phyloP scores from a whole-genome alignment of 2,797 vertebrate species.

The Gymnothorax reevesii region DNA sequence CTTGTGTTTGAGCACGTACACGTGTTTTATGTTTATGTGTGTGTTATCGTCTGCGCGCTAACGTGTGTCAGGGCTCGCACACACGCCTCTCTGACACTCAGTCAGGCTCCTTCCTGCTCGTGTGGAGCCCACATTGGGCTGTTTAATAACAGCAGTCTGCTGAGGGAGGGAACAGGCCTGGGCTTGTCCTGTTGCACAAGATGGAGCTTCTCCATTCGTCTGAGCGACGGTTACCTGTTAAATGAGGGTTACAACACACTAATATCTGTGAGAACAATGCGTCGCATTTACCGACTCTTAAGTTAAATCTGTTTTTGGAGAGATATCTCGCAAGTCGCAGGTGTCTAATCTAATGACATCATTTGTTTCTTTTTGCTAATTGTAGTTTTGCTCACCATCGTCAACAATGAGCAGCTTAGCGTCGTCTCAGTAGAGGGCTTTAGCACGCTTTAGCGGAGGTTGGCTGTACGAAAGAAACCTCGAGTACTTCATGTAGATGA shows the following conservation, averaged over 20 bases:
- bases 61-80: neutral
- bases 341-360: slow-evolving; percentile 19
- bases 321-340: neutral
- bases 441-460: neutral
- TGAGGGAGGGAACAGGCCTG: neutral
- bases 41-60: neutral
- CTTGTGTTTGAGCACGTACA: no score
- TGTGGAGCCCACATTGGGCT: neutral
- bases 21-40: neutral
- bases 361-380: slow-evolving; percentile 17
- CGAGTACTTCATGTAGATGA: neutral
- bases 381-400: slow-evolving; percentile 7
- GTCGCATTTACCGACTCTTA: neutral
- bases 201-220: neutral
- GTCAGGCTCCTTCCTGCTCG: neutral
- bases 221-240: neutral
- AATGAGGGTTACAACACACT: neutral
- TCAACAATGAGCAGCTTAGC: slow-evolving; percentile 15
- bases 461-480: slow-evolving; percentile 3
- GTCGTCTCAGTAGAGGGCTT: neutral
- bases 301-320: slow-evolving; percentile 10
- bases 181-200: neutral
- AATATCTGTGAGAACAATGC: neutral
- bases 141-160: neutral
- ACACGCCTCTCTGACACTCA: neutral